A percentile compares a stretch with the other conserved stretches of the same genome.
These are phyloP conservation scores for Xylocopa sonorina DNA, from an alignment of 1,140 invertebrate species.

Conservation along the genomic window DNA sequence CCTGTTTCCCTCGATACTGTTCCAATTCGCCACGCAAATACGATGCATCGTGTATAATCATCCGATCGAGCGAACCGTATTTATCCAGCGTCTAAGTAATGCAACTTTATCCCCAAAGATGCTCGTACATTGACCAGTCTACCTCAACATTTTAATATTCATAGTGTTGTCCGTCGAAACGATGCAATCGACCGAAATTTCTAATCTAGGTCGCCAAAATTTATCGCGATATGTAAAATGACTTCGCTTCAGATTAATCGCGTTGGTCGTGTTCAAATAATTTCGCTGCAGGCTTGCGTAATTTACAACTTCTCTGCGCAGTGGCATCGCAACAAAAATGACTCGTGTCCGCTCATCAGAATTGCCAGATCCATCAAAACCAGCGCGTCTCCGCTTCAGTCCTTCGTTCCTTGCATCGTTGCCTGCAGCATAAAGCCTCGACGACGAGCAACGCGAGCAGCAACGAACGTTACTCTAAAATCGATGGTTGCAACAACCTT, in stretches of 20 bases:
- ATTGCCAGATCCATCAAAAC: background rate
- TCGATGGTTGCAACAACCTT: background rate
- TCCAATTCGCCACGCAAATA: slow-evolving; percentile 5
- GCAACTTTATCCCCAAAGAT: background rate
- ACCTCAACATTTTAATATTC: background rate
- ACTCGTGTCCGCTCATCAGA: background rate
- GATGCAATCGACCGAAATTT: background rate
- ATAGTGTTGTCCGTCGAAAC: background rate
- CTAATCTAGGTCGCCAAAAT: background rate
- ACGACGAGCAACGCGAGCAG: background rate
- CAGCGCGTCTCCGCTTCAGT: no score
- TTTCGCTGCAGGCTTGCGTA: no score
- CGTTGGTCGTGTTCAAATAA: no score
- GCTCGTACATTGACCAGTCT: background rate
- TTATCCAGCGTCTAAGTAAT: background rate
- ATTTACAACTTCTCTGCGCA: no score
- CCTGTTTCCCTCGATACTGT: background rate
- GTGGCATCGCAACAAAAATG: background rate
- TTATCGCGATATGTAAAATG: background rate
- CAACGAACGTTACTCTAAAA: background rate
- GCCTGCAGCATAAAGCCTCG: background rate
- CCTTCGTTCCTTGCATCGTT: background rate
- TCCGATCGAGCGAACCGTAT: background rate
- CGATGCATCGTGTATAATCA: slow-evolving; percentile 28
- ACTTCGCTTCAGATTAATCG: no score